Evolutionary conservation across 2,797 vertebrate species (phyloP).

Genomic region (Rhodeus uyekii): DNA sequence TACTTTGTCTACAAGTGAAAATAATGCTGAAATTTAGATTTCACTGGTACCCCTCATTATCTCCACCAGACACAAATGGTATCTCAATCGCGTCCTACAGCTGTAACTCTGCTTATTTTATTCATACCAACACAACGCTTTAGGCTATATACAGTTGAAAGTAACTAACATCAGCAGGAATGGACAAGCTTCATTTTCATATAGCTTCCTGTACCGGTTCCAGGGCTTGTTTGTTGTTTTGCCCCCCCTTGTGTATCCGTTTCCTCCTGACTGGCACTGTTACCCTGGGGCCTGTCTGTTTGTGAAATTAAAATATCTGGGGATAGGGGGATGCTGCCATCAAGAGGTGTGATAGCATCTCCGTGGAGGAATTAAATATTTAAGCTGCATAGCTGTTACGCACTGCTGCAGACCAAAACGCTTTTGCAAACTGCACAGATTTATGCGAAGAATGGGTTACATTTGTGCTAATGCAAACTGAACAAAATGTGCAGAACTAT

Average conservation of each 20-base stretch:
- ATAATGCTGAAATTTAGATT: slow-evolving; percentile 39
- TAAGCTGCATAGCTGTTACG: slow-evolving; percentile 26
- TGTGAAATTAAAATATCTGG: slow-evolving; percentile 47
- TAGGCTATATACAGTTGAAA: slow-evolving; percentile 43
- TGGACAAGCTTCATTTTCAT: slow-evolving; percentile 34
- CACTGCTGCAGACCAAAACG: neutral
- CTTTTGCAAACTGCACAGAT: slow-evolving; percentile 32
- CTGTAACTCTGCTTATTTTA: slow-evolving; percentile 19
- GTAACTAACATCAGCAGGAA: slow-evolving; percentile 49
- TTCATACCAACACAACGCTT: slow-evolving; percentile 32
- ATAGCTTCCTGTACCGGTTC: slow-evolving; percentile 46
- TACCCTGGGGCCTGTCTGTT: slow-evolving; percentile 38
- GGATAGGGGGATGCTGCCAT: slow-evolving; percentile 59
- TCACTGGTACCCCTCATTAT: slow-evolving; percentile 16
- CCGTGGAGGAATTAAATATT: slow-evolving; percentile 52
- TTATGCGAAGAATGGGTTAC: neutral
- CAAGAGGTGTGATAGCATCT: slow-evolving; percentile 52
- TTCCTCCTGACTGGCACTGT: slow-evolving; percentile 47
- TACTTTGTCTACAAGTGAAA: neutral
- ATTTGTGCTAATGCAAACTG: neutral
- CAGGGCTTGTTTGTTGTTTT: slow-evolving; percentile 51
- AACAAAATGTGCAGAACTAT: neutral
- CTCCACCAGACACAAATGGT: slow-evolving; percentile 4
- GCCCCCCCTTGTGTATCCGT: slow-evolving; percentile 45
- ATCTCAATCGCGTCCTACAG: slow-evolving; percentile 9